Conservation (phyloP, 2,888 invertebrate species). For the Muscina levida region DNA sequence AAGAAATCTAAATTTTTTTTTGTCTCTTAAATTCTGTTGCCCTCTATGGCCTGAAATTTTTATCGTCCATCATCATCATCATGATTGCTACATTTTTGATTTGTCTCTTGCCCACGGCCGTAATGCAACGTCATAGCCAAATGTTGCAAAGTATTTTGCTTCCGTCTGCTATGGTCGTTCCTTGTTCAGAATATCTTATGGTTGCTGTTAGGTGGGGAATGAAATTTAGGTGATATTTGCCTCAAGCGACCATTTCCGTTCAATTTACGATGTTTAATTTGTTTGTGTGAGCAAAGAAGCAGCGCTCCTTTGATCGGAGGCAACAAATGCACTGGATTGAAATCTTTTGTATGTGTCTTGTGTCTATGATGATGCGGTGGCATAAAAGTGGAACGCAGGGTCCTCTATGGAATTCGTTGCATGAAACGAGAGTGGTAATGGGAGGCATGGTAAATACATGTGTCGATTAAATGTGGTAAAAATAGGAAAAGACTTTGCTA, state of each 20-base stretch:
- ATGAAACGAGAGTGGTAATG: not conserved
- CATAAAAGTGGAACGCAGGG: not conserved
- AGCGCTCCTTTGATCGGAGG: not conserved
- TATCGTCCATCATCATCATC: constrained; percentile 16
- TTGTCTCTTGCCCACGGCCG: not conserved
- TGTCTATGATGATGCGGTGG: not conserved
- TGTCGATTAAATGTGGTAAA: too few relatives aligned
- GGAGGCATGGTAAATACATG: not conserved
- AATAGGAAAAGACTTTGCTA: too few relatives aligned
- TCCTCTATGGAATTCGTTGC: not conserved
- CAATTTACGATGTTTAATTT: constrained; percentile 76
- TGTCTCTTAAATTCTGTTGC: not conserved
- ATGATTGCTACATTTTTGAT: constrained; percentile 5
- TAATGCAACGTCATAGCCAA: not conserved
- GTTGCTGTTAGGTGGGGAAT: not conserved
- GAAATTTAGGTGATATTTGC: constrained; percentile 53
- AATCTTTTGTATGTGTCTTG: not conserved
- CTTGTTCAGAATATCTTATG: not conserved
- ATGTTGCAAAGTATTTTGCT: not conserved
- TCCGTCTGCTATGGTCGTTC: not conserved
- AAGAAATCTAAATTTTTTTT: not conserved
- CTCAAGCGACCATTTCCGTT: constrained; percentile 73
- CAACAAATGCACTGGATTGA: constrained; percentile 8
- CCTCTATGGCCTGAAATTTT: constrained; percentile 1
- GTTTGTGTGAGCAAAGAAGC: constrained; percentile 62